Evolutionary conservation across 2,797 vertebrate species (phyloP), one percentile per base, ranked within the genome.

Genomic region (Sebastes iracundus): DNA sequence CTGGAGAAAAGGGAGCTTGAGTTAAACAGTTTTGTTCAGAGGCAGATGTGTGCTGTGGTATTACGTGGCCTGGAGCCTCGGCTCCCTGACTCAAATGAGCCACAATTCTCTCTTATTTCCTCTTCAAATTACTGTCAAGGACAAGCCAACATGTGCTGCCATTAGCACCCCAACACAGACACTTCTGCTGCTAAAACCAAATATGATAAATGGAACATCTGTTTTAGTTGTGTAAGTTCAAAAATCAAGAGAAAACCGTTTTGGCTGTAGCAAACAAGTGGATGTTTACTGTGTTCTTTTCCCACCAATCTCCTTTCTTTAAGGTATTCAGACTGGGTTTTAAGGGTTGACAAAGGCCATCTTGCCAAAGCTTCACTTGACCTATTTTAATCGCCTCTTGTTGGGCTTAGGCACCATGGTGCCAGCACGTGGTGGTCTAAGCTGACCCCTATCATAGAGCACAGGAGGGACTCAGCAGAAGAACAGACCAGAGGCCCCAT

Each of bases 311-410:
- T 62, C 33, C 64, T 73, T 86, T 86, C 87, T 91, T 90, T 64
- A 83, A 86, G 76, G 75, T 76, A 88, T 91, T 92, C 87, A 88
- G 59, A 11, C 60, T 27, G 53, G 72, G 77, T 93, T 93, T 91
- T 91, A 90, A 87, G 90, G 74, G 77, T 83, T 74, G 85, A 91
- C 88, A 92, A 92, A 92, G 75, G 80, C 71, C 83, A 77, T 90
- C 85, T 80, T 74, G 28, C 86, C 74, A 94, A 95, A 96, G 93
- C 94, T 88, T 89, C 84, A 85, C 88, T 94, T 95, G 93, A 93
- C 94, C 93, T 89, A 92, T 94, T 95, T 95, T 91, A 90, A 92
- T 91, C 76, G 81, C 79, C 82, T 90, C 80, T 90, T 83, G 80
- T 86, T 84, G 82, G 82, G 88, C 79, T 93, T 76, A 86, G 87